Base-by-base conservation (phyloP, 1,140 invertebrate genomes). In the Camponotus vicinus region DNA sequence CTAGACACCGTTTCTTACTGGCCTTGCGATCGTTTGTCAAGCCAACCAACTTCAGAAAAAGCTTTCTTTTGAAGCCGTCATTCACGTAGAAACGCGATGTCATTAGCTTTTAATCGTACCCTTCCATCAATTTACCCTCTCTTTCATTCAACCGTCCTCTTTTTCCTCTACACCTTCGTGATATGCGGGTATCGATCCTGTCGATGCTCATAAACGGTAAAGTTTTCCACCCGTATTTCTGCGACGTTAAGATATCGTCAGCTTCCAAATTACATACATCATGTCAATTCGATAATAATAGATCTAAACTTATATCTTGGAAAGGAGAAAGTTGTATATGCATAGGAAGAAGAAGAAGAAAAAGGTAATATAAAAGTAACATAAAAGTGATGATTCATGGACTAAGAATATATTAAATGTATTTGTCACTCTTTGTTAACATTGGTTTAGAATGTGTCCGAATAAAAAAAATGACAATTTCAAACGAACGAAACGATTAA, bases 91-190 rank as follows among this genome's bases (percentile, higher is more conserved):
- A 86, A 70, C 66, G 77, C 85, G 78, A 79, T 86, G 77, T 86
- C 85, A 80, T 86, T 82, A 71, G 77, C 85, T 70, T 82, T 70
- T 86, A 86, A 86, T 86, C 77, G 77, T 69, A 61, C 32, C 85
- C 67, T 86, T 86, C 78, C 78, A 86, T 86, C 85, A 80, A 86
- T 86, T 80, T 63, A 78, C 57, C 82, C 59, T 77, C 59, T 78
- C 71, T 77, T 85, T 78, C 73, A 64, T 78, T 66, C 73, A 83
- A 42, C 79, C 69, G 55, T 37, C 37, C 61, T 64, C 59, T 63
- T 66, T 83, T 66, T 45, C 73, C 59, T 55, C 42, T n/a, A 78
- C 63, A 78, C 59, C 75, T 78, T 77, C 82, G 73, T 76, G 82
- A 85, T 57, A 78, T 59, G 84, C 73, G 75, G 52, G 27, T 77